Evolutionary conservation across 2,888 invertebrate genomes (phyloP), one percentile per base, ranked within the genome.

Genomic region (Yponomeuta cagnagella): DNA sequence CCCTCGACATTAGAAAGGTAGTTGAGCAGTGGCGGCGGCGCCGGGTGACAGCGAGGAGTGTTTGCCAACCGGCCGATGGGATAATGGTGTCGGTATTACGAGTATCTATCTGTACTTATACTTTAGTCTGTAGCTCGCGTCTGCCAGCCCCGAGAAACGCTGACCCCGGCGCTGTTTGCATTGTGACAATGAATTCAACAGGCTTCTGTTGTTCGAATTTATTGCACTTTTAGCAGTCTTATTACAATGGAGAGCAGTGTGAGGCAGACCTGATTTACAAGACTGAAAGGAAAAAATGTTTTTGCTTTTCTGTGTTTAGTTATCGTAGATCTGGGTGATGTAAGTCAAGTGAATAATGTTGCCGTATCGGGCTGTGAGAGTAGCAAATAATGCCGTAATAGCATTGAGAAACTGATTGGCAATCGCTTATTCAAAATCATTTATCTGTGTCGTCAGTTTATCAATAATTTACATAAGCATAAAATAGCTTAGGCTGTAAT

Each of bases 31-130:
- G 52, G 52, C 52, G 15, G 52, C 52, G 52, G 52, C 52, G 52
- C 52, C 72, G 72, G 75, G 80, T 80, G 84, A 81, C 80, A 79
- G 52, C 52, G 52, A 58, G 6, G 52, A 58, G 88, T 89, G 88
- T 89, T 89, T 88, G 83, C 84, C 77, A 78, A 79, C 78, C 81
- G 82, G 79, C 81, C 80, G 85, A 85, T 81, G 85, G 85, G 85
- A 85, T 89, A 89, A 88, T 89, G 87, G 87, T 79, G 75, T 81
- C 12, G 52, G 52, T 12, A 58, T 12, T 58, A 58, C 15, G 43
- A 43, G 43, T 58, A 58, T 58, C 52, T 58, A 58, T 58, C 52
- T 58, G 0, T 58, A 58, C 52, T 15, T 58, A 43, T 58, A 58
- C 15, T 58, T 58, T 15, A 58, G 52, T 58, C 52, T 58, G 15